Evolutionary conservation across 2,797 vertebrate species (phyloP).

Genomic region (Acrocephalus scirpaceus): DNA sequence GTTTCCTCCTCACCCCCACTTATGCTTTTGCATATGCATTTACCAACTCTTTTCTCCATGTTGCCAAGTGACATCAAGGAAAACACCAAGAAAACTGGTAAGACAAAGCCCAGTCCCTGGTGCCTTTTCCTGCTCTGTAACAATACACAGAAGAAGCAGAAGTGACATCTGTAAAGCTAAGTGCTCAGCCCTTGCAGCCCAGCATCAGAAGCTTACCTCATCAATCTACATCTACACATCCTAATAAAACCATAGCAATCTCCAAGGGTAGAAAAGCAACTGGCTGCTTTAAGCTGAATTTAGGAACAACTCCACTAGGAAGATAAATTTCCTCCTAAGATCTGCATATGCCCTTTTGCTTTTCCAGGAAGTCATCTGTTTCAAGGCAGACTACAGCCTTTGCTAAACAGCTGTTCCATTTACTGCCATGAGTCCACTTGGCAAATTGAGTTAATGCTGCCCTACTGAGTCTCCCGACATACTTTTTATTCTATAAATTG

Average conservation of each 20-base stretch:
- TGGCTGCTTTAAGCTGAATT: neutral
- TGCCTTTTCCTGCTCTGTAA: neutral
- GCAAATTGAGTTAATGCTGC: conserved; percentile 29
- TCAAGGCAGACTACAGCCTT: neutral
- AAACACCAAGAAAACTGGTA: neutral
- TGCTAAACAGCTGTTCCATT: conserved; percentile 37
- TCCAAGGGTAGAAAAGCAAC: neutral
- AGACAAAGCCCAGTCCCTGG: neutral
- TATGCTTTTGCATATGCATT: neutral
- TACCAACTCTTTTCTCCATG: neutral
- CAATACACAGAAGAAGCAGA: neutral
- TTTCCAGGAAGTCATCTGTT: conserved; percentile 2
- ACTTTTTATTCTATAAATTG: conserved; percentile 16
- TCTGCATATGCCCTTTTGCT: conserved; percentile 1
- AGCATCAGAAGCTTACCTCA: neutral
- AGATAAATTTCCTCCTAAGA: neutral
- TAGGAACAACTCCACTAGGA: neutral
- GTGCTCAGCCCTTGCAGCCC: neutral
- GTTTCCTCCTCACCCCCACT: neutral
- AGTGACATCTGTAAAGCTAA: neutral
- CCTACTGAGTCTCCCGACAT: neutral
- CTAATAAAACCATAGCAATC: neutral
- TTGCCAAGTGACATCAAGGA: neutral
- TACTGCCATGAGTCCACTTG: neutral
- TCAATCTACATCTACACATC: neutral